A percentile compares a stretch with the other conserved stretches of the same genome.
phyloP scores from a whole-genome alignment of 2,797 vertebrate genomes.

The Otolemur crassicaudatus region DNA sequence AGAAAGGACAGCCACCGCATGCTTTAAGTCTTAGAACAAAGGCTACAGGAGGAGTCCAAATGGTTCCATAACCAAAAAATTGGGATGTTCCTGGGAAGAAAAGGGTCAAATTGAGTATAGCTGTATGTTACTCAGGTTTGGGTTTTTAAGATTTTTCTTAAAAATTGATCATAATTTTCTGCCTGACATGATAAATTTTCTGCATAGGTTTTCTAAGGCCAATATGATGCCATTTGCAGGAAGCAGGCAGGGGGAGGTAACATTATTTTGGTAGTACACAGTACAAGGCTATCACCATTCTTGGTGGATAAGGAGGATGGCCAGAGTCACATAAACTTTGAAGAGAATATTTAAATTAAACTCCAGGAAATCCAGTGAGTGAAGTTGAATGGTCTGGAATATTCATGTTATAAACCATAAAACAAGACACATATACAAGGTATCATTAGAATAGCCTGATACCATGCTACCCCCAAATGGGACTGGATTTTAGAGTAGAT shows the following conservation, averaged over 20 bases:
- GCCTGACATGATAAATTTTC: conserved; percentile 4
- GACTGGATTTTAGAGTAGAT: not conserved
- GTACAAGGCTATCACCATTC: not conserved
- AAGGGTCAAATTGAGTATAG: not conserved
- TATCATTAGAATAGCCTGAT: not conserved
- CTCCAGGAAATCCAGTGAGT: not conserved
- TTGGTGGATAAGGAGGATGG: not conserved
- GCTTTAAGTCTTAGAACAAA: conserved; percentile 17
- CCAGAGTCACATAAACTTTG: conserved; percentile 25
- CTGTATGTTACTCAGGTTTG: not conserved
- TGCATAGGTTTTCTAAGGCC: not conserved
- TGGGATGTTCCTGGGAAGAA: not conserved
- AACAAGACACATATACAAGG: not conserved
- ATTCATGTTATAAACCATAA: not conserved
- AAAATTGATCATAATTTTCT: conserved; percentile 28
- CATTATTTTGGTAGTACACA: not conserved
- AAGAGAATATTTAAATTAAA: conserved; percentile 54
- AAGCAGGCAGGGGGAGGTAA: not conserved
- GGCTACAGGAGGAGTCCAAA: not conserved
- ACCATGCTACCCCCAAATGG: not conserved
- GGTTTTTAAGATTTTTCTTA: conserved; percentile 21
- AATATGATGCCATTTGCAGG: not conserved
- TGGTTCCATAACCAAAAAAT: conserved; percentile 37
- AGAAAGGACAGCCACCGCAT: not conserved
- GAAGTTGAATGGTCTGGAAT: conserved; percentile 21